Evolutionary conservation across 2,113 vertebrate species (phyloP).

Genomic region (Formicarius rufipectus): DNA sequence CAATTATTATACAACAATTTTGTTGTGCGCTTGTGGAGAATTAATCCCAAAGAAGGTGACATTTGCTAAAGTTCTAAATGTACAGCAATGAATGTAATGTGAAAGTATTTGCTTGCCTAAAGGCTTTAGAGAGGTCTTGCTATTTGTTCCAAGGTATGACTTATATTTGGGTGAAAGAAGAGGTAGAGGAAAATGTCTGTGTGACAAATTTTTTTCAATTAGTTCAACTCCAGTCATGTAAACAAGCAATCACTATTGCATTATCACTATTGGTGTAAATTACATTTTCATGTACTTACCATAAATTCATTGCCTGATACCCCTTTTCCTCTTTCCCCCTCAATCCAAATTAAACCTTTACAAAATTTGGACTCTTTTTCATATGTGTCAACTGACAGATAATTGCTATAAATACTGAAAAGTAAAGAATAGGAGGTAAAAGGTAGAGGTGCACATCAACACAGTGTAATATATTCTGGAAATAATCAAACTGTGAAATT

Average conservation of each 20-base stretch:
- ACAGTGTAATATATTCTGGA: neutral
- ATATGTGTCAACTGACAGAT: neutral
- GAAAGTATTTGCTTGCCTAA: neutral
- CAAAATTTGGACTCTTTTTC: neutral
- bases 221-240: neutral
- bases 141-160: neutral
- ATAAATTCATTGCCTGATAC: neutral
- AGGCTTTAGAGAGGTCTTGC: neutral
- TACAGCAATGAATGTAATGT: neutral
- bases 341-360: neutral
- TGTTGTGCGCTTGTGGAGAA: neutral
- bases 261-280: neutral
- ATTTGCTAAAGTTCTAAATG: neutral
- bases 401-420: neutral
- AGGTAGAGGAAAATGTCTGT: neutral
- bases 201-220: neutral
- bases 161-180: neutral
- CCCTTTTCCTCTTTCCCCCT: neutral
- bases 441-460: neutral
- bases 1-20: neutral
- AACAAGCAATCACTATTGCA: neutral
- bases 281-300: neutral
- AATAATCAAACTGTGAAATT: neutral
- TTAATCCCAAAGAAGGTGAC: neutral
- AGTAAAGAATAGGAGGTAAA: neutral